Base-by-base conservation (phyloP, 1,140 invertebrate species). In the Geopemphigus sp. region DNA sequence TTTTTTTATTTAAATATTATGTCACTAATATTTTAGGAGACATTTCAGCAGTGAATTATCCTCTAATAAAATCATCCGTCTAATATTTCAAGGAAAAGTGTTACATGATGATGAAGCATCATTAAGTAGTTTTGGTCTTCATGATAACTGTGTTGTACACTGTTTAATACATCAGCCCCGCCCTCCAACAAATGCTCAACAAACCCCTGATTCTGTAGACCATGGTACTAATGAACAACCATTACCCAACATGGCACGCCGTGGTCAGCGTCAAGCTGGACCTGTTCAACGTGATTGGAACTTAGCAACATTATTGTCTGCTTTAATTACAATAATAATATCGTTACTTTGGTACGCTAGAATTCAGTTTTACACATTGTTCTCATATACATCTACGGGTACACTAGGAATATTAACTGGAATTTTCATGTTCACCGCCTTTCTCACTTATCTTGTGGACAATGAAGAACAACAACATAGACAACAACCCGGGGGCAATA, bases 51-150 rank as follows among this genome's bases (percentile, higher is more conserved):
- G 88, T 39, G 94, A 96, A 86, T 85, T 96, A 78, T 87, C 90
- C 6, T 88, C 90, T 19, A 90, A 93, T 83, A 92, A 93, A 84
- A 86, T 92, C 50, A 91, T 97, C 29, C 90, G 93, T 24, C 87
- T 97, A 64, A 94, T 97, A 68, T 96, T 94, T 85, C 94, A 95
- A 85, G 95, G 95, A 15, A 92, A 93, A 83, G 90, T 95, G 61
- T 86, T 97, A 24, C 88, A 90, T 81, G 90, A 91, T 81, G 94
- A 95, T 82, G 88, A 86, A 72, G 88, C 90, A 81, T 95, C 93
- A 12, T 85, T 97, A 57, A 88, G 92, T 81, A 90, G 89, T 29
- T 93, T 90, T 86, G 93, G 94, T 22, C 87, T 97, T 53, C 92
- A 90, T 84, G 90, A 96, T 85, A 93, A 94, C 83, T 94, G 93